Evolutionary conservation across 23 tunicate species (phyloP), one percentile per base, ranked within the genome.

Genomic region (Halocynthia aurantium): DNA sequence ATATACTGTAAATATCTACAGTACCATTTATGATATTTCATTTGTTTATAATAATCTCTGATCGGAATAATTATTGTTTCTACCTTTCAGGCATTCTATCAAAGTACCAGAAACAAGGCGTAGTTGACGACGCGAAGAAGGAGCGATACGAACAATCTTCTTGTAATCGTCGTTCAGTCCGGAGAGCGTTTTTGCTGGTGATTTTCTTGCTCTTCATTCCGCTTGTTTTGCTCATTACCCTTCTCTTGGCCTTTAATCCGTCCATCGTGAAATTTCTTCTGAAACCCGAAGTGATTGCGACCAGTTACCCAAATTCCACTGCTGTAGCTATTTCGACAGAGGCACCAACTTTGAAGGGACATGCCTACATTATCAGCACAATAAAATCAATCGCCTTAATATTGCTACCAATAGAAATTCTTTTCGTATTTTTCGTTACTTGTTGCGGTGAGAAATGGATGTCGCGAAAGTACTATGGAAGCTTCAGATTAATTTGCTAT

Each of bases 371-470:
- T 15, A 7, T 57, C 11, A 54, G 52, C 22, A 53, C 54, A 8
- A 21, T 81, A 8, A 67, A 70, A 31, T 67, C 75, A n/a, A 5
- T 62, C 55, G 87, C 77, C 7, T 75, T 83, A 7, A 53, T 76
- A 18, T 9, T 83, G 11, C 64, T 83, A 10, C 80, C 81, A 8
- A 78, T 80, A 21, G 65, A 52, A 22, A 67, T 66, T 13, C 53
- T 21, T 7, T 22, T 83, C 17, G 87, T 83, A 53, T 83, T 83
- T 65, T 10, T 83, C 8, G 61, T 83, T 76, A 67, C 53, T 7
- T 83, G 81, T 53, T 83, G 80, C 50, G 87, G 67, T 20, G 74
- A 83, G 54, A 44, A 63, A 52, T 58, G 81, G 81, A 55, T 81
- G 52, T 83, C 83, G 67, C 19, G 17, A 21, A 52, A 52, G 19